Evolutionary conservation across 1,140 invertebrate genomes (phyloP), one percentile per base, ranked within the genome.

Genomic region (Leptopilina boulardi): DNA sequence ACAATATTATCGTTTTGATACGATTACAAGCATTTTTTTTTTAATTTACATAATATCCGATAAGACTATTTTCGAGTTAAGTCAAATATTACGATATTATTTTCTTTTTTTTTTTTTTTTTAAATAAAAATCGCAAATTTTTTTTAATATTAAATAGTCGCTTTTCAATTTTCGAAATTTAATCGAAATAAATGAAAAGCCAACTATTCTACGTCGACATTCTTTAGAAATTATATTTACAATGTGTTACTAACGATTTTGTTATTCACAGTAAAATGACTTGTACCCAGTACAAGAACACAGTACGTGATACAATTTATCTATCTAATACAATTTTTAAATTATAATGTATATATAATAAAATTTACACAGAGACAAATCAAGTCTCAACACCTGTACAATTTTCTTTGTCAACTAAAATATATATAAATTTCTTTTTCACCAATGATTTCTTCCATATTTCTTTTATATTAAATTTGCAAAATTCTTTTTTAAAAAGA

Each of bases 331-430:
- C 56, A 23, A 66, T 66, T 8, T 30, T 30, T 30, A 66, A 66
- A 26, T 66, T 66, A 34, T 66, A n/a, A n/a, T n/a, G n/a, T n/a
- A 34, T n/a, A 4, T 30, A 34, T 66, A 66, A 66, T 66, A 26
- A 66, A 66, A 66, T 66, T 66, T 66, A 66, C 59, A 66, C 26
- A n/a, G 59, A 66, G 47, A 51, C 47, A 51, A 11, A 15, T 13
- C 15, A 15, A 13, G 23, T 30, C 56, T 66, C 56, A 66, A 30
- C 15, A 26, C 23, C 56, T 66, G 23, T 66, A 26, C 56, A 66
- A 66, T 30, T 66, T 66, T 66, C 10, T 66, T 15, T 30, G 56
- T 26, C 56, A 66, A 66, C 56, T 66, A 15, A n/a, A 30, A 30
- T 23, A 30, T 30, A 66, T n/a, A n/a, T n/a, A 30, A 30, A 13